Conservation (phyloP, 2,888 invertebrate species). For the Zeuzera pyrina region DNA sequence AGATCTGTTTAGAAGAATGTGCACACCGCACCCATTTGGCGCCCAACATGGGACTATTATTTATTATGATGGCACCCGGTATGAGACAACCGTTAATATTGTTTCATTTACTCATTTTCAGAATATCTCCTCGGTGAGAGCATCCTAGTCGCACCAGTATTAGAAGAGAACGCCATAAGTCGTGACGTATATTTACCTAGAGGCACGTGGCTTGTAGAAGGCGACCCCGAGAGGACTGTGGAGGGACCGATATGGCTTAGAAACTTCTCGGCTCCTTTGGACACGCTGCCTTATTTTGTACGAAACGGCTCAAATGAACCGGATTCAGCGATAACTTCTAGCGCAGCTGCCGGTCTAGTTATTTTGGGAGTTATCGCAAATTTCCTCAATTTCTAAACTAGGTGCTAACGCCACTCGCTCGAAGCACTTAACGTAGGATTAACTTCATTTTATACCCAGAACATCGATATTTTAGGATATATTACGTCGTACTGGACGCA, state of each 20-base stretch:
- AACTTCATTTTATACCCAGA: too few species aligned
- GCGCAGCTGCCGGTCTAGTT: constrained; percentile 24
- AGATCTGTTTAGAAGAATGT: too few species aligned
- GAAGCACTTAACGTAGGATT: too few species aligned
- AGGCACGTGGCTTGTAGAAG: constrained; percentile 82
- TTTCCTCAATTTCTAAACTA: constrained; percentile 5
- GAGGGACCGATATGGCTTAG: constrained; percentile 76
- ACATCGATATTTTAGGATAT: too few species aligned
- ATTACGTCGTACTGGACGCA: too few species aligned
- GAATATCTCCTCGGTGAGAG: constrained; percentile 86
- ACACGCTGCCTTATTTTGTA: constrained; percentile 80
- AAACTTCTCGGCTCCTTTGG: constrained; percentile 77
- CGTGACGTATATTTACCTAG: constrained; percentile 84
- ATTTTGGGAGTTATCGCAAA: constrained; percentile 27
- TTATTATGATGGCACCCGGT: too few species aligned
- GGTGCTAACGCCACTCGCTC: too few species aligned
- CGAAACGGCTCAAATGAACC: constrained; percentile 18
- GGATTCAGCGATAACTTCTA: constrained; percentile 20
- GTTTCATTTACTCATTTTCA: constrained; percentile 57
- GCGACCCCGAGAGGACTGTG: constrained; percentile 44
- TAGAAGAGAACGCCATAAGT: constrained; percentile 71
- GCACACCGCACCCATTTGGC: too few species aligned
- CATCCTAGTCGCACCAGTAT: constrained; percentile 84
- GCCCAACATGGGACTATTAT: too few species aligned
- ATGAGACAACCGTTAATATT: too few species aligned